phyloP scores from a whole-genome alignment of 2,113 vertebrate genomes.

The Gallinago paraguaiae region DNA sequence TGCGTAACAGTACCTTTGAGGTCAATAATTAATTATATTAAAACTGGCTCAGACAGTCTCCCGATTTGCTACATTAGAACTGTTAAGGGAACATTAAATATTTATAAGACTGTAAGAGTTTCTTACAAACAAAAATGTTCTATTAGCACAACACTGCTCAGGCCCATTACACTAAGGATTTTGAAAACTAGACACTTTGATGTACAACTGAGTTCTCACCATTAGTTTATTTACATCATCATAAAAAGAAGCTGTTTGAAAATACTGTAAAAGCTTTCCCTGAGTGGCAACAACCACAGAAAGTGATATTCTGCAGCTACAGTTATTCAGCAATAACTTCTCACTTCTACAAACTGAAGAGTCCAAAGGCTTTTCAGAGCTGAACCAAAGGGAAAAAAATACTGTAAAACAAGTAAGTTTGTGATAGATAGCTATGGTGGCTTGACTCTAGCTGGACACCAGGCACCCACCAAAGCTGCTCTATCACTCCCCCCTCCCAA shows the following conservation, averaged over 20 bases:
- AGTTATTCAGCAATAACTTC: background rate
- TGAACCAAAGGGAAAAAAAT: background rate
- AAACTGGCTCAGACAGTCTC: background rate
- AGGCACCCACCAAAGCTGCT: background rate
- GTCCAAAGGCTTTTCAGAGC: background rate
- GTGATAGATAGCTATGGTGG: background rate
- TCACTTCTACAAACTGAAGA: background rate
- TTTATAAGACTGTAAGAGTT: background rate
- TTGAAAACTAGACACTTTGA: background rate
- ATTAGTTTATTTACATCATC: background rate
- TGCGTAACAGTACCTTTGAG: background rate
- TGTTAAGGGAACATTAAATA: background rate
- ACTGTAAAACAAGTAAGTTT: background rate
- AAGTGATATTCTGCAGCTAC: background rate
- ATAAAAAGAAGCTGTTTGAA: background rate
- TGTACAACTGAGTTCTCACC: rapidly evolving
- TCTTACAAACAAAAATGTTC: background rate
- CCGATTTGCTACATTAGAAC: background rate
- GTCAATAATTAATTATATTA: background rate
- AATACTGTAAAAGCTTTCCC: background rate
- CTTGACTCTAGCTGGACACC: background rate
- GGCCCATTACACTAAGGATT: background rate
- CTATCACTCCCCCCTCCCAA: background rate
- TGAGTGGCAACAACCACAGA: background rate
- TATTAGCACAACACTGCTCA: background rate